Evolutionary conservation across 2,113 vertebrate species (phyloP), one percentile per base, ranked within the genome.

Genomic region (Panthera leo): DNA sequence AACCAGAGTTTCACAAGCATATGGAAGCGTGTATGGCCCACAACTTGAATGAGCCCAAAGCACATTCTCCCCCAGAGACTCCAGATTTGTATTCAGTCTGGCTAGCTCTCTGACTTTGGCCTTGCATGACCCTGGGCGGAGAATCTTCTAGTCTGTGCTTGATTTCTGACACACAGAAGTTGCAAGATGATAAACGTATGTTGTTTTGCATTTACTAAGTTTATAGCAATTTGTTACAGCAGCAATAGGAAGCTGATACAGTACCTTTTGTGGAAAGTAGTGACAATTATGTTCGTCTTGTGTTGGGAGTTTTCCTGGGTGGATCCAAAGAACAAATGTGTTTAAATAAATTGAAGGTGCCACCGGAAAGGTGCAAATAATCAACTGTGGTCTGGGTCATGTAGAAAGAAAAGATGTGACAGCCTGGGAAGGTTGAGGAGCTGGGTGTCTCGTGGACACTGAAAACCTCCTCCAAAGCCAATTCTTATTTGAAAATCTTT

Each of bases 341-440:
- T 5, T 55, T 76, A 15, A 27, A 11, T 12, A 11, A 19, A 21
- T 25, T 18, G 8, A n/a, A 14, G 27, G 61, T 19, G 25, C 58
- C 31, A 11, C 0, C 21, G 23, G 31, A 36, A 67, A 21, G 45
- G 67, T 10, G 2, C 31, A 29, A 15, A 55, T 2, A 7, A 3
- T 5, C 42, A 14, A n/a, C 65, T 27, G 31, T 8, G 42, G 21
- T 3, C 13, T n/a, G 36, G 31, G 36, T 14, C 16, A 19, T 1
- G 2, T 0, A 31, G 58, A 0, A 0, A 27, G 53, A 8, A 13
- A 23, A 39, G 53, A 12, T 1, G 2, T 0, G 31, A 3, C 16
- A 2, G 5, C 31, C 51, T 14, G 25, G 13, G n/a, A 10, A 42
- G 42, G 5, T 2, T 21, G 13, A n/a, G 80, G 13, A 31, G 9